Conservation (phyloP, 2,888 invertebrate species). For the Danaus chrysippus region DNA sequence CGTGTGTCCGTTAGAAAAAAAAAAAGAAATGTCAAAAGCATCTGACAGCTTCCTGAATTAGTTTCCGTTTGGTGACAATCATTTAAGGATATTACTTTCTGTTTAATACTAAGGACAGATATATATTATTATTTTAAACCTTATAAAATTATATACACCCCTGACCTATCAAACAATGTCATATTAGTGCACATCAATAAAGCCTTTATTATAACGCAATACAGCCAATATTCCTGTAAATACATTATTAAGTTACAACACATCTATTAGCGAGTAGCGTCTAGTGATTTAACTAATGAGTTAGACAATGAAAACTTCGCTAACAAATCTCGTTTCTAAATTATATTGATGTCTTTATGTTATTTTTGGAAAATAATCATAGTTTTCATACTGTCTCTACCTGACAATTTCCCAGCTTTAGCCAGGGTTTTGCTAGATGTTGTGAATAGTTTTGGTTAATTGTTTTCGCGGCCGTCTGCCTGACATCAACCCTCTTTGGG, state of each 20-base stretch:
- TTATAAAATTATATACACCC: background rate
- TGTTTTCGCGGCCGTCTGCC: too few relatives aligned
- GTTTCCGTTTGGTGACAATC: constrained; percentile 30
- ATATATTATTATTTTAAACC: constrained; percentile 28
- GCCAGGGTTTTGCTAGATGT: too few relatives aligned
- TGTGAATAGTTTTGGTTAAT: too few relatives aligned
- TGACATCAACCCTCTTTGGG: too few relatives aligned
- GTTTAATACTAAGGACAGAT: constrained; percentile 18
- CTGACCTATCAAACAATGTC: constrained; percentile 1
- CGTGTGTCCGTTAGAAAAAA: constrained; percentile 57
- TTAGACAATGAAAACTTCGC: constrained; percentile 29
- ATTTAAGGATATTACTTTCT: too few relatives aligned
- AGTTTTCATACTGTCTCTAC: too few relatives aligned
- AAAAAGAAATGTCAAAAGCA: constrained; percentile 35
- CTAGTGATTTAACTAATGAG: constrained; percentile 50
- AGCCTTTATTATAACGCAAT: background rate
- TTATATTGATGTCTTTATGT: too few relatives aligned
- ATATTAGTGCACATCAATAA: background rate
- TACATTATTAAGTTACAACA: constrained; percentile 44
- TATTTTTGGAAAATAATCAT: too few relatives aligned
- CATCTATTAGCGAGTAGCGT: constrained; percentile 52
- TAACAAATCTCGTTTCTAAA: constrained; percentile 3
- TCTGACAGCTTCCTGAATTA: constrained; percentile 46
- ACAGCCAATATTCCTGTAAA: background rate
- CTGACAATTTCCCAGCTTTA: too few relatives aligned